phyloP scores from a whole-genome alignment of 64 coral and sea anemone species.

The Pachyseris speciosa region DNA sequence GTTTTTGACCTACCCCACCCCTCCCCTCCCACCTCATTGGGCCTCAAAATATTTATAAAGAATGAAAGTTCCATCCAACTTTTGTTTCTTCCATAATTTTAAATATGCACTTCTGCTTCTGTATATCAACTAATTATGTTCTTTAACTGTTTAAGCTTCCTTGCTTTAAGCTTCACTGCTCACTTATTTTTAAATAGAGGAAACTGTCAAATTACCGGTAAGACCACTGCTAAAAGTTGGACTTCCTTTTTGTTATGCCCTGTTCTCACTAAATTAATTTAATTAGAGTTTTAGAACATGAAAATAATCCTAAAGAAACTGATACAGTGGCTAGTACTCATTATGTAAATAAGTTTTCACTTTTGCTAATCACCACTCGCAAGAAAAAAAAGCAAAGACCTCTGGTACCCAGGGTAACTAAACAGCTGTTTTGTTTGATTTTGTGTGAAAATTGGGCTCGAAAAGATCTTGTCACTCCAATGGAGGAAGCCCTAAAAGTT shows the following conservation, averaged over 20 bases:
- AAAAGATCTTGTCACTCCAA: conserved; percentile 3
- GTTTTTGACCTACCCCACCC: not conserved
- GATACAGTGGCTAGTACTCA: not conserved
- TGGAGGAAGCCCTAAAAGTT: not conserved
- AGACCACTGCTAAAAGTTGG: not conserved
- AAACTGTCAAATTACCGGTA: not conserved
- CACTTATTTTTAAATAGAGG: not conserved
- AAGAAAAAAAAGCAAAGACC: conserved; percentile 1
- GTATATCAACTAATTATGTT: too few relatives aligned
- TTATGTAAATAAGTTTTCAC: conserved; percentile 7
- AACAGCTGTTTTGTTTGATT: not conserved
- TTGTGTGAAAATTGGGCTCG: conserved; percentile 5
- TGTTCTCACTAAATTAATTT: not conserved
- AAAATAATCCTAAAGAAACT: not conserved
- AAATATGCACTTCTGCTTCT: too few relatives aligned
- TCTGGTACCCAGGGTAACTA: not conserved
- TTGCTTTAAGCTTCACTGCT: too few relatives aligned
- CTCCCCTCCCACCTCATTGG: too few relatives aligned
- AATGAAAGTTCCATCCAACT: too few relatives aligned
- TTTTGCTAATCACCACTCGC: not conserved
- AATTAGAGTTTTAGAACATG: not conserved
- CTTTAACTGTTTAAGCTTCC: not conserved
- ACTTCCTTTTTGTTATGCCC: not conserved
- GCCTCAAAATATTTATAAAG: too few relatives aligned
- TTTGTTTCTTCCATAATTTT: not conserved